Evolutionary conservation across 1,140 invertebrate species (phyloP).

Genomic region (Trichonephila clavipes): DNA sequence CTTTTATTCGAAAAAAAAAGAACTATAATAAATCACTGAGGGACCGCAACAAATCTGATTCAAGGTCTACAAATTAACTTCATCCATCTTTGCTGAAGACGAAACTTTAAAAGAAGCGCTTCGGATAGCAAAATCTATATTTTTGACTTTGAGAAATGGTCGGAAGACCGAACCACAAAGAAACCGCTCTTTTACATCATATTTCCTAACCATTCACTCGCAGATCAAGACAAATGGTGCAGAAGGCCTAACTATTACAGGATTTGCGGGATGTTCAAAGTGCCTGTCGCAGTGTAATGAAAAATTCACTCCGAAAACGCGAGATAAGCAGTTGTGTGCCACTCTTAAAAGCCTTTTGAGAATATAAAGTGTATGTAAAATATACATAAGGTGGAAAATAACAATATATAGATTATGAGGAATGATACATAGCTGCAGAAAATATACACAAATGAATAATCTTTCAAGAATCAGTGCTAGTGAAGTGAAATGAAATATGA

Average conservation of each 20-base stretch:
- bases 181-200: not conserved
- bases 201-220: not conserved
- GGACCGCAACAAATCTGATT: not conserved
- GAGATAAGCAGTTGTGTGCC: too few relatives aligned
- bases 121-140: conserved; percentile 22
- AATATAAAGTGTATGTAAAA: too few relatives aligned
- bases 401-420: too few relatives aligned
- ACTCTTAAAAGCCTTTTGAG: too few relatives aligned
- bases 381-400: too few relatives aligned
- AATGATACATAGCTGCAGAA: too few relatives aligned
- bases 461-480: too few relatives aligned
- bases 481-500: too few relatives aligned
- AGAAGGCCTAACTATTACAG: not conserved
- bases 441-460: too few relatives aligned
- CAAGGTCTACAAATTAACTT: conserved; percentile 8
- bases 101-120: not conserved
- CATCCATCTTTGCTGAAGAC: not conserved
- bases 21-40: not conserved
- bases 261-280: not conserved
- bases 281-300: too few relatives aligned
- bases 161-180: not conserved
- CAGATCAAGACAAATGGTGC: not conserved
- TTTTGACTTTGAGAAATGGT: conserved; percentile 25
- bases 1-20: not conserved
- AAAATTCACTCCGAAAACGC: too few relatives aligned